Evolutionary conservation across 2,797 vertebrate genomes (phyloP), one percentile per base, ranked within the genome.

Genomic region (Sebastes trivittatus): DNA sequence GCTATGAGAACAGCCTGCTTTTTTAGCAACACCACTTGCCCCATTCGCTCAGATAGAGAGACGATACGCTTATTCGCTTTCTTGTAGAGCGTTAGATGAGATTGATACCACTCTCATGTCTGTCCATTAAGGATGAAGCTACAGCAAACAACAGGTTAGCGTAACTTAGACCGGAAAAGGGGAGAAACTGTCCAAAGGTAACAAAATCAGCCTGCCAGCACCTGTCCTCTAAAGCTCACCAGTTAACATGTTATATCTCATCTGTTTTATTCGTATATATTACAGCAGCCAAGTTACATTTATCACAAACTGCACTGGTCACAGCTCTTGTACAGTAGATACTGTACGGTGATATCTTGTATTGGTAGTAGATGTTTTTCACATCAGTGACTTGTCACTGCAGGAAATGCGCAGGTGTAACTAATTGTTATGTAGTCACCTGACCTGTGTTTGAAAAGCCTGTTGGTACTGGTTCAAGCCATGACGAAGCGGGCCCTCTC

Each of bases 391-490:
- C 55, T 29, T 66, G 25, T 56, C 72, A 68, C 25, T 2, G 13
- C n/a, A 68, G 67, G 20, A 75, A 64, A 66, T 69, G 22, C 46
- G 14, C 5, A 69, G 56, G 23, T 22, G 46, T 32, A 56, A 59
- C 63, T 75, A 65, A 78, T 62, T 59, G 23, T 34, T 59, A 42
- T 49, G 32, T 7, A 71, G 32, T 76, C 54, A 67, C 54, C 52
- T 61, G 52, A 67, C 54, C 42, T 61, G 52, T 72, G 59, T 70
- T 55, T 62, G 29, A 73, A 20, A 74, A 27, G 63, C 54, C 34
- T 36, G 52, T 67, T 59, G 7, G 60, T 46, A 32, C 34, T 32
- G 61, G 61, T 79, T 83, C 72, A 59, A 59, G 73, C 67, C 82
- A 71, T 22, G 18, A 27, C 79, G 59, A 23, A 52, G 30, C 34